Evolutionary conservation across 2,113 vertebrate genomes (phyloP).

Genomic region (Muntiacus muntjak): DNA sequence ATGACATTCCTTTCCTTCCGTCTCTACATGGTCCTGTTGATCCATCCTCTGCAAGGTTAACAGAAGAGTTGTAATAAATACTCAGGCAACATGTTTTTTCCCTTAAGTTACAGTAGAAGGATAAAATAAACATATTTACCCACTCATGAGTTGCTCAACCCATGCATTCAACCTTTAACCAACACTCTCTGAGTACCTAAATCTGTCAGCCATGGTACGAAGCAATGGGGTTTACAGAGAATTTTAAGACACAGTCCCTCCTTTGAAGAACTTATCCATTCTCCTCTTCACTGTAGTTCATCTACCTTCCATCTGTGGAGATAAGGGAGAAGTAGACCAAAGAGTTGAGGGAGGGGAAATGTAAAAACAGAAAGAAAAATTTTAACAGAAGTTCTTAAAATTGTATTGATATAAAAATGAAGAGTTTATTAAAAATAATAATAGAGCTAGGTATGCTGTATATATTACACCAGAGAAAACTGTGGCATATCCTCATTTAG

Average conservation of each 20-base stretch:
- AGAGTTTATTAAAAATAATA: neutral
- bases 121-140: neutral
- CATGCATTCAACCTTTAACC: neutral
- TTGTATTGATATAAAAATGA: neutral
- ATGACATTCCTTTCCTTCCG: neutral
- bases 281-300: neutral
- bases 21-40: neutral
- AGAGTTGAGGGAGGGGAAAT: neutral
- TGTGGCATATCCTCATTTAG: neutral
- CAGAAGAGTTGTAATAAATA: neutral
- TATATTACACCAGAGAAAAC: neutral
- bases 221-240: neutral
- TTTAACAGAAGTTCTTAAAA: neutral
- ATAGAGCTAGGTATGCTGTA: neutral
- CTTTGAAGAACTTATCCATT: neutral
- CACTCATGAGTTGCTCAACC: neutral
- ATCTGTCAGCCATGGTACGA: neutral
- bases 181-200: neutral
- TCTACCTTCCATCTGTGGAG: neutral
- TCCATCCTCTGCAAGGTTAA: neutral
- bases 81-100: neutral
- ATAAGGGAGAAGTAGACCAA: neutral
- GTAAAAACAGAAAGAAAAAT: neutral
- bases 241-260: neutral
- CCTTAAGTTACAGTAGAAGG: neutral